These are phyloP conservation scores for Rhincodon typus DNA, from an alignment of 2,797 vertebrate species.

Conservation along the genomic window DNA sequence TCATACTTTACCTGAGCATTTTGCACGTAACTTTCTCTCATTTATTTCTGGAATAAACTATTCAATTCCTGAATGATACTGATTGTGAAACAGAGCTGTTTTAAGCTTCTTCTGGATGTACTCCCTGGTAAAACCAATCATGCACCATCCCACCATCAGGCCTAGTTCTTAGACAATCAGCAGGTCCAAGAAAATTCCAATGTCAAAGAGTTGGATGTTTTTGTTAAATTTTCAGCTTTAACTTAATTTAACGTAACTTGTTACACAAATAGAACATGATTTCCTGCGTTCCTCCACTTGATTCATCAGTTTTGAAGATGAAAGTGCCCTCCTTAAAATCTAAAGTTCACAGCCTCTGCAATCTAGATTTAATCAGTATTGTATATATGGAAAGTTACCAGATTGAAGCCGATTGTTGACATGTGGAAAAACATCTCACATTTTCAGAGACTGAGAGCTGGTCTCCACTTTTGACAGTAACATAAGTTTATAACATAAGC, in stretches of 20 bases:
- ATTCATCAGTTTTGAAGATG: neutral
- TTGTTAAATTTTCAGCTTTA: neutral
- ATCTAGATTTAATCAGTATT: neutral
- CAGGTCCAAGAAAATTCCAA: neutral
- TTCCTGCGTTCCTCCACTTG: neutral
- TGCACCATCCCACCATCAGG: neutral
- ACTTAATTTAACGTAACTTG: neutral
- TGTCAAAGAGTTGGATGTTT: neutral
- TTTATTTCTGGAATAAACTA: neutral
- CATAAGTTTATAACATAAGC: neutral
- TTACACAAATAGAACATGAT: neutral
- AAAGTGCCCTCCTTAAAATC: neutral
- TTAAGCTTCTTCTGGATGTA: neutral
- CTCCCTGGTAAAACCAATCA: neutral
- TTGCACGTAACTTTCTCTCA: neutral
- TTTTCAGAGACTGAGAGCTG: neutral
- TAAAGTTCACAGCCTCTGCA: neutral
- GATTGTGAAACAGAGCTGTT: neutral
- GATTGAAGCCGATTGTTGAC: neutral
- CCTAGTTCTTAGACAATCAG: neutral
- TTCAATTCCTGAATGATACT: neutral
- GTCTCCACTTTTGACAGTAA: neutral
- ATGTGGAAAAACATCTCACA: neutral
- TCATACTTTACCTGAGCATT: neutral
- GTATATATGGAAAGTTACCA: neutral